Evolutionary conservation across 2,888 invertebrate species (phyloP).

Genomic region (Acholoe squamosa): DNA sequence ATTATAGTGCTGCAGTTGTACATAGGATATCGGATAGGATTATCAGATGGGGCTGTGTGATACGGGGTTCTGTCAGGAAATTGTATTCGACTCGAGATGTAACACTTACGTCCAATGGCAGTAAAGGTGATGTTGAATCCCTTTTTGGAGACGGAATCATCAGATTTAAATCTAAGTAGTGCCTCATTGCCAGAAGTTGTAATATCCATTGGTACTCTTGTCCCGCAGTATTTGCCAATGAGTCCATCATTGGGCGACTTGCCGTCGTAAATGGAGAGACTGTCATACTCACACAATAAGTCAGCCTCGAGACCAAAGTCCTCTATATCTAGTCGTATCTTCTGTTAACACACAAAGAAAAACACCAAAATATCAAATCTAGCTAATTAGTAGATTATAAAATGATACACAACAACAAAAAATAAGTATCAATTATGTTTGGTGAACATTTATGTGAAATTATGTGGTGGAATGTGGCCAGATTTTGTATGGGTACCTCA

Average conservation of each 20-base stretch:
- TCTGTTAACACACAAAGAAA: neutral
- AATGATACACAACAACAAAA: too few species aligned
- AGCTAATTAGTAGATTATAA: too few species aligned
- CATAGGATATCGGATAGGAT: too few species aligned
- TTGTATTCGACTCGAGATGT: too few species aligned
- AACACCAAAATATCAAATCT: too few species aligned
- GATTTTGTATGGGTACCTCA: too few species aligned
- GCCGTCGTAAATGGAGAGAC: conserved; percentile 33
- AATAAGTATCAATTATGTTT: too few species aligned
- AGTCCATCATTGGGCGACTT: neutral
- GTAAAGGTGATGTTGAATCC: conserved; percentile 32
- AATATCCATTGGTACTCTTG: neutral
- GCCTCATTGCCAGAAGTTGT: conserved; percentile 8
- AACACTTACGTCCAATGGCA: neutral
- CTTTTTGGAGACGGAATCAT: neutral
- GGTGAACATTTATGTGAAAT: too few species aligned
- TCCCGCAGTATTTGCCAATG: conserved; percentile 31
- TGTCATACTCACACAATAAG: neutral
- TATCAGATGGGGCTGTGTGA: too few species aligned
- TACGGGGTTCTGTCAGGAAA: too few species aligned
- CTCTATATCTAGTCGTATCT: neutral
- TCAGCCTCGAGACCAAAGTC: conserved; percentile 44
- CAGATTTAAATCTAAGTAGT: neutral
- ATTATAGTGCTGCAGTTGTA: too few species aligned
- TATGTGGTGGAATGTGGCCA: too few species aligned